These are phyloP conservation scores for Acanthurus lineatus DNA, from an alignment of 2,797 vertebrate species.

Conservation along the genomic window DNA sequence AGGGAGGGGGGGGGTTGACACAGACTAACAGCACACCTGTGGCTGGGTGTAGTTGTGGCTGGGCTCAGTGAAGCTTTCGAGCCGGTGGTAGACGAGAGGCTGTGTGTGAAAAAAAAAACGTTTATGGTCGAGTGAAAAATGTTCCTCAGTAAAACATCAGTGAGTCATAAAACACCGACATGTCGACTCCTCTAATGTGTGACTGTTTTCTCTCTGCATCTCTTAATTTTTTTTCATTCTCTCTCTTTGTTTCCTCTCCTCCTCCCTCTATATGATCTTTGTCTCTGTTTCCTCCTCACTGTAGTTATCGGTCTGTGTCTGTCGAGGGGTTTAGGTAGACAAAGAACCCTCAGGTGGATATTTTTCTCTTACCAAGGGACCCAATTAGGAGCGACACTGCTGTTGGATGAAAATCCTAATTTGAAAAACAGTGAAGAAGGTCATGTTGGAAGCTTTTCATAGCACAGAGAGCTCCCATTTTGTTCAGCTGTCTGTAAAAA, in stretches of 20 bases:
- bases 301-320: slow-evolving; percentile 38
- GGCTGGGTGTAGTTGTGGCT: slow-evolving; percentile 33
- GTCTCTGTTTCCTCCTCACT: not conserved
- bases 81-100: not conserved
- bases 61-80: slow-evolving; percentile 45
- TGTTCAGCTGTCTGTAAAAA: slow-evolving; percentile 26
- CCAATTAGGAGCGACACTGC: slow-evolving; percentile 69
- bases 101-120: slow-evolving; percentile 23
- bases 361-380: slow-evolving; percentile 62
- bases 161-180: slow-evolving; percentile 2
- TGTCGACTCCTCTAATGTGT: slow-evolving; percentile 8
- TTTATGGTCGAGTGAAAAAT: slow-evolving; percentile 21
- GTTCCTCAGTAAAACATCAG: slow-evolving; percentile 17
- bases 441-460: slow-evolving; percentile 34
- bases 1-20: not conserved
- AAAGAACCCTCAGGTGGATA: slow-evolving; percentile 58
- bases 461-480: slow-evolving; percentile 25
- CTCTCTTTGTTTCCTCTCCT: slow-evolving; percentile 22
- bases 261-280: slow-evolving; percentile 29
- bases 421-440: slow-evolving; percentile 27
- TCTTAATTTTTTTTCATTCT: slow-evolving; percentile 1
- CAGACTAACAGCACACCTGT: slow-evolving; percentile 64
- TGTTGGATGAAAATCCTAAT: slow-evolving; percentile 53
- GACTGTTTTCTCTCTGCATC: slow-evolving; percentile 8
- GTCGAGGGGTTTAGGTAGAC: slow-evolving; percentile 45